Evolutionary conservation across 2,113 vertebrate species (phyloP), one percentile per base, ranked within the genome.

Genomic region (Albula goreensis): DNA sequence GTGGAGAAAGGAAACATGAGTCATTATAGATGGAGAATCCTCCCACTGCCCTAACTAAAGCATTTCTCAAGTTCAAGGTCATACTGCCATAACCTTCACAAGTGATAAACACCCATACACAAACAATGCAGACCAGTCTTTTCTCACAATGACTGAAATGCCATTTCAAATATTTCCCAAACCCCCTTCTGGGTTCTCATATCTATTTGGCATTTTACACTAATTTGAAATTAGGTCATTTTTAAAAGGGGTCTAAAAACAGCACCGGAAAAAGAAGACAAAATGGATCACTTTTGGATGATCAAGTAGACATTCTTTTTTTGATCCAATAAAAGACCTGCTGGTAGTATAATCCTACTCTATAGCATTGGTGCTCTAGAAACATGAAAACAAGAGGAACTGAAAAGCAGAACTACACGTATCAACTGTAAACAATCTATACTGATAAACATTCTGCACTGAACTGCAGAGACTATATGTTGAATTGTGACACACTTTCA

Each of bases 1-100:
- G 92, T 51, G 41, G 81, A 80, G 89, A 78, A 92, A 66, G 49
- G 88, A 57, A 90, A 91, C 81, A 89, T 5, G 93, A 86, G 92
- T 92, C 22, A 85, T 19, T 74, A 74, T 22, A 6, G 63, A 22
- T 17, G 63, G 19, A 70, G 63, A 17, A 7, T 22, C 22, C 13
- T 17, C 63, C 22, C 22, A 31, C 70, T 7, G 70, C 70, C 7
- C 70, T 25, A 31, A 74, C n/a, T n/a, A 31, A 31, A 74, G 22
- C n/a, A 9, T 7, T 74, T 19, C 7, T 10, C n/a, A 4, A 25
- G n/a, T n/a, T 31, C 2, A 74, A 13, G 70, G 70, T 74, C 4
- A 5, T 4, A n/a, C n/a, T 9, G 70, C 70, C n/a, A 74, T 5
- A 5, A 74, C 70, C n/a, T 74, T 74, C 70, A 74, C 70, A 31